Evolutionary conservation across 2,888 invertebrate species (phyloP).

Genomic region (Dryobota labecula): DNA sequence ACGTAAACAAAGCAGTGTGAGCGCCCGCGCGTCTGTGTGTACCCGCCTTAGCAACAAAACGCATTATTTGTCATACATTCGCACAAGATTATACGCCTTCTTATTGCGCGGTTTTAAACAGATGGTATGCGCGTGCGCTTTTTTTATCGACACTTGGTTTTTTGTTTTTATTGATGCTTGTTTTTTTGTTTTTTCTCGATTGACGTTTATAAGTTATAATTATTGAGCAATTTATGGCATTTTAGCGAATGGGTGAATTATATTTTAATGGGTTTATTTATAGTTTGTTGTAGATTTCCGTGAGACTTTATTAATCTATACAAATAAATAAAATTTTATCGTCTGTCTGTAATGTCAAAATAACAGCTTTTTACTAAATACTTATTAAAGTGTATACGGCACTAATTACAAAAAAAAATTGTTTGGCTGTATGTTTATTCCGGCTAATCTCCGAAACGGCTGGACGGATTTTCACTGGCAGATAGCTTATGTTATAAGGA

Average conservation of each 20-base stretch:
- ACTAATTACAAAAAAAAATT: too few species aligned
- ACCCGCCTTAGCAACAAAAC: conserved; percentile 75
- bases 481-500: too few species aligned
- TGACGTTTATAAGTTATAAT: conserved; percentile 14
- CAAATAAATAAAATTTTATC: too few species aligned
- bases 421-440: too few species aligned
- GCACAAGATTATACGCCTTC: conserved; percentile 46
- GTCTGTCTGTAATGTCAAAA: too few species aligned
- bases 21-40: conserved; percentile 69
- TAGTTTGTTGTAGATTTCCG: background rate
- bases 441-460: too few species aligned
- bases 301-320: too few species aligned
- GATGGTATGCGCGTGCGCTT: conserved; percentile 37
- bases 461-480: too few species aligned
- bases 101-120: conserved; percentile 42
- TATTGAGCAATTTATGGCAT: conserved; percentile 4
- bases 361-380: too few species aligned
- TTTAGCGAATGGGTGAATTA: background rate
- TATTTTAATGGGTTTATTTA: conserved; percentile 7
- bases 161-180: conserved; percentile 16
- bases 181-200: conserved; percentile 9
- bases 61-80: conserved; percentile 74
- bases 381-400: too few species aligned
- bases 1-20: conserved; percentile 78
- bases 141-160: conserved; percentile 29